Evolutionary conservation across 2,888 invertebrate genomes (phyloP), one percentile per base, ranked within the genome.

Genomic region (Habrosyne pyritoides): DNA sequence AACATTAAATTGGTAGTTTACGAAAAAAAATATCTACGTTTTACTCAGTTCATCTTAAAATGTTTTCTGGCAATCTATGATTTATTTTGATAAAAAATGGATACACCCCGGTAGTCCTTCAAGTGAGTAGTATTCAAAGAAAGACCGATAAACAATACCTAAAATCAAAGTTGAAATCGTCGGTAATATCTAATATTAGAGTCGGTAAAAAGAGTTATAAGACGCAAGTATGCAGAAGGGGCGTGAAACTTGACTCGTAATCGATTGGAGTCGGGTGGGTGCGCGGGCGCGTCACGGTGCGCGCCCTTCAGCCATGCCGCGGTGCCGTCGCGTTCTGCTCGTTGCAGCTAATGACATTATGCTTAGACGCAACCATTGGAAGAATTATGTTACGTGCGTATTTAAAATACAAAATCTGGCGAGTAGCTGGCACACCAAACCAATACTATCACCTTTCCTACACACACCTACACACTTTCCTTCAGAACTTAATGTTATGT

Each of bases 261-360:
- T 90, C 85, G 83, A 90, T 91, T 87, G 70, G 85, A 66, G 79
- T 62, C 80, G 87, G 84, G 70, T 79, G 82, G 79, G 75, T 79
- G 83, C 81, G 79, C 81, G 73, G 62, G 77, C 73, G 73, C 79
- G 78, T 80, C 81, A 83, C 81, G 84, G 75, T 75, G 52, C 33
- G 63, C 65, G 66, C 66, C 60, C 67, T 63, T 50, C 49, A 18
- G 18, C 1, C 18, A 42, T 42, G 36, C 36, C 36, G 33, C 33
- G n/a, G n/a, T n/a, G 50, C 42, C 47, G 54, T 53, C 56, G 50
- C 53, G 46, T 52, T 54, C 54, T 52, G 54, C 53, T 60, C 46
- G 33, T 52, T 59, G 54, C 24, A 52, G 47, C 7, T 56, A 62
- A 55, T 53, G 53, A 55, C 54, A 14, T 28, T 18, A 18, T 50